Evolutionary conservation across 2,797 vertebrate species (phyloP).

Genomic region (Cyclura pinguis): DNA sequence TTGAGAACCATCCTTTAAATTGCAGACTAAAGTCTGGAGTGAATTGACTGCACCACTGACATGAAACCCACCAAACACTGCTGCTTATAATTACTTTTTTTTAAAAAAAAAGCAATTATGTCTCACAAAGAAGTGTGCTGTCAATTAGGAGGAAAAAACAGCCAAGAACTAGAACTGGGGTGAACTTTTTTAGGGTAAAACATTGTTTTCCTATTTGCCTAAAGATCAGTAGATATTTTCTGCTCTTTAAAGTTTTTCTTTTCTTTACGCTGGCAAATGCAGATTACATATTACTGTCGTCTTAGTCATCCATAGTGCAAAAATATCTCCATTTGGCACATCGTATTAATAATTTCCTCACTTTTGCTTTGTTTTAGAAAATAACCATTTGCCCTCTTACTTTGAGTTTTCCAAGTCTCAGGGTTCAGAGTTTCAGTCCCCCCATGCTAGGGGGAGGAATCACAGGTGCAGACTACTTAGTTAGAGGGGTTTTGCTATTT

Average conservation of each 20-base stretch:
- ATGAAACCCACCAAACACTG: background rate
- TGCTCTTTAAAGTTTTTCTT: background rate
- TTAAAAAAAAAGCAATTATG: background rate
- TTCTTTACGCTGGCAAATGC: conserved; percentile 24
- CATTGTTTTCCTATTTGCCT: background rate
- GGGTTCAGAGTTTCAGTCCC: background rate
- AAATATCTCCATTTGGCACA: conserved; percentile 48
- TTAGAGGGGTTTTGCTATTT: background rate
- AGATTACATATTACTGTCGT: conserved; percentile 11
- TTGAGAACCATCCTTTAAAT: no score
- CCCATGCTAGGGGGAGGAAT: no score
- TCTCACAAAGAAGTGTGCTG: background rate
- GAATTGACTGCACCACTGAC: no score
- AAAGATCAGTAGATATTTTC: conserved; percentile 1
- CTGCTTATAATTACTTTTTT: background rate
- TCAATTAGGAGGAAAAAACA: background rate
- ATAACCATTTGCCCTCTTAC: background rate
- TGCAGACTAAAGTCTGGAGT: no score
- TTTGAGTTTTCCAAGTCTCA: background rate
- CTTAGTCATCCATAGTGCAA: conserved; percentile 53
- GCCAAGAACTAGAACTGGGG: background rate
- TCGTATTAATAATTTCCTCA: conserved; percentile 58
- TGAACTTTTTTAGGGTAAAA: background rate
- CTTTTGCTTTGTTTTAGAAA: conserved; percentile 39
- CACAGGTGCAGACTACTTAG: no score